Base-by-base conservation (phyloP, 2,888 invertebrate species). In the Amblyteles armatorius region DNA sequence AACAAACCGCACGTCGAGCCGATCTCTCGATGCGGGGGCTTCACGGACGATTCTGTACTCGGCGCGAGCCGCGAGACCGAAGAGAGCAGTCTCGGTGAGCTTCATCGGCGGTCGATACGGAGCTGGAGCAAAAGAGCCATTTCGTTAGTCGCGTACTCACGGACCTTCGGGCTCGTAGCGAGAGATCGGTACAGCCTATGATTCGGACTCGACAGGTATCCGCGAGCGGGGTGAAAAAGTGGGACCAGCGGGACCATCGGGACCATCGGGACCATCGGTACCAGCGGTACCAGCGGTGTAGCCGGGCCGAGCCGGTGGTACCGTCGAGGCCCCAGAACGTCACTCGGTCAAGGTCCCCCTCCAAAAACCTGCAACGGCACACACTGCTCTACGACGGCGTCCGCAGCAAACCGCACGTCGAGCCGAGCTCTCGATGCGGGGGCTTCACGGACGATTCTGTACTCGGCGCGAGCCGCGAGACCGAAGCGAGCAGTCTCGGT, bases 291-390 rank as follows among this genome's bases (percentile, higher is more conserved):
- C 73, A 22, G 63, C 60, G 74, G 79, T 65, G 60, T 29, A 44
- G 26, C 65, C 55, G 9, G 74, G 69, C 26, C 44, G 69, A 33
- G 73, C 63, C 63, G 71, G 76, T 65, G 50, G 48, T 57, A 79
- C 72, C 77, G 68, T 4, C 33, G 52, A 7, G 73, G 78, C 78
- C 67, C 57, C 83, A 87, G 89, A 89, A 90, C 91, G 89, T 90
- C 92, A 93, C 92, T 93, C 92, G 93, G 93, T 93, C 93, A 93
- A 93, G 93, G 93, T 91, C 88, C 90, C 90, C 90, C 91, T 89
- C 91, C 91, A 89, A 92, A 92, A 93, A 91, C 88, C 89, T 88
- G 86, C 86, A 85, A 76, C 82, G 65, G 71, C 82, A 63, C 72
- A 78, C 73, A 48, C 33, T 16, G 63, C 26, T 26, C 16, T 6